Base-by-base conservation (phyloP, 2,797 vertebrate species). In the Podarcis lilfordi region DNA sequence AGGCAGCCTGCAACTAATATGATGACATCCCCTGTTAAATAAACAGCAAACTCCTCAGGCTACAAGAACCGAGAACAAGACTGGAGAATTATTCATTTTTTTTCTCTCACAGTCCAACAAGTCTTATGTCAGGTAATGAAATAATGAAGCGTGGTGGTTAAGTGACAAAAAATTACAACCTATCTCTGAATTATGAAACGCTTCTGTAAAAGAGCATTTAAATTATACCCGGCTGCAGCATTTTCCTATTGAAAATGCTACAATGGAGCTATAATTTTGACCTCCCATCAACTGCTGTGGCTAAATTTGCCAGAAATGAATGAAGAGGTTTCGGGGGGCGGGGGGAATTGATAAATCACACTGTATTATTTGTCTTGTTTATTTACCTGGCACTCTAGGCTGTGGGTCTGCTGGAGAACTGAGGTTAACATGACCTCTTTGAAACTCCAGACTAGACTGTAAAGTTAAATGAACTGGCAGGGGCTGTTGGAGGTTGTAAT, bases 181-280 rank as follows among this genome's bases (percentile, higher is more conserved):
- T 84, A 80, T 85, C 88, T 92, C 92, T 84, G 90, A 94, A 88
- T 84, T 89, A 61, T 86, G 74, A 91, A 93, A 92, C 88, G 90
- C 86, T 84, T 91, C 94, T 85, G 92, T 74, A 77, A 92, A 92
- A 93, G 89, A 80, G 91, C 71, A 77, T 74, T 88, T 74, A 89
- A 91, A 86, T 95, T 91, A 61, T 66, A 85, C 82, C 89, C 89
- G 88, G 91, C 94, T 74, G 78, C 93, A 94, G 95, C 94, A 2
- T 92, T 96, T 55, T 95, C 91, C 84, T 91, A 86, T 84, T 77
- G 84, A 93, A 88, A 93, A 83, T 91, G 94, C 92, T 93, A 94
- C 93, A 91, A 91, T 96, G 84, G 91, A 93, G 86, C 86, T 94
- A 89, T 92, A 93, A 96, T 92, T 92, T 91, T 84, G 85, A 93